Evolutionary conservation across 2,797 vertebrate genomes (phyloP).

Genomic region (Capromys pilorides): DNA sequence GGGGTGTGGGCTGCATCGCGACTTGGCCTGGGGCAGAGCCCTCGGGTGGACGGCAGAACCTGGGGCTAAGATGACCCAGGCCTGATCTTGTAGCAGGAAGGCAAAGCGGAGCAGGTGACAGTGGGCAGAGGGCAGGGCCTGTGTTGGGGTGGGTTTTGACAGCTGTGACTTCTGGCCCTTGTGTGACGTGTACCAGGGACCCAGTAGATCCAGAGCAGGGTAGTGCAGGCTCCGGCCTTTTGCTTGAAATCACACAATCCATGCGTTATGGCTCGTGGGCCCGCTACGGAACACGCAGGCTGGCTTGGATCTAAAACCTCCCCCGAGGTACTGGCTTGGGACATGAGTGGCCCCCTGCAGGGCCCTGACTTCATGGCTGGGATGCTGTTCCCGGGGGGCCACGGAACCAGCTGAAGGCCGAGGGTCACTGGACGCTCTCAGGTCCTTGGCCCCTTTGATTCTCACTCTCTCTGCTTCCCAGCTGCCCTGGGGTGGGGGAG

Average conservation of each 20-base stretch:
- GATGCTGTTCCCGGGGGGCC: neutral
- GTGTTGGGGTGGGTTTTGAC: fast-evolving
- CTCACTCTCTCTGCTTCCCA: neutral
- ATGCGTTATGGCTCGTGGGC: neutral
- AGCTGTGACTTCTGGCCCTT: neutral
- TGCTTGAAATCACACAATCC: neutral
- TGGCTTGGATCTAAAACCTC: neutral
- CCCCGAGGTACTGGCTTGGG: neutral
- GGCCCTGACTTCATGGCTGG: neutral
- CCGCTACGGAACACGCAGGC: neutral
- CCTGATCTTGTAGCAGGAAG: fast-evolving
- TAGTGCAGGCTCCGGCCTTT: neutral
- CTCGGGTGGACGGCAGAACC: neutral
- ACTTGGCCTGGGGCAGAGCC: neutral
- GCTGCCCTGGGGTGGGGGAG: neutral
- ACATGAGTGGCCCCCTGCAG: neutral
- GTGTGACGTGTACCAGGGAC: neutral
- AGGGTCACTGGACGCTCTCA: neutral
- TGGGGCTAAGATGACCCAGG: neutral
- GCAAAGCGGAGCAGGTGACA: fast-evolving
- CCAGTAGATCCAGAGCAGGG: neutral
- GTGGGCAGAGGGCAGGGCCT: neutral
- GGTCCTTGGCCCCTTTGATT: neutral
- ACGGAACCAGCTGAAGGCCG: neutral
- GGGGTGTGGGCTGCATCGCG: no score